phyloP scores from a whole-genome alignment of 2,888 invertebrate genomes.

The Dasysyrphus albostriatus region DNA sequence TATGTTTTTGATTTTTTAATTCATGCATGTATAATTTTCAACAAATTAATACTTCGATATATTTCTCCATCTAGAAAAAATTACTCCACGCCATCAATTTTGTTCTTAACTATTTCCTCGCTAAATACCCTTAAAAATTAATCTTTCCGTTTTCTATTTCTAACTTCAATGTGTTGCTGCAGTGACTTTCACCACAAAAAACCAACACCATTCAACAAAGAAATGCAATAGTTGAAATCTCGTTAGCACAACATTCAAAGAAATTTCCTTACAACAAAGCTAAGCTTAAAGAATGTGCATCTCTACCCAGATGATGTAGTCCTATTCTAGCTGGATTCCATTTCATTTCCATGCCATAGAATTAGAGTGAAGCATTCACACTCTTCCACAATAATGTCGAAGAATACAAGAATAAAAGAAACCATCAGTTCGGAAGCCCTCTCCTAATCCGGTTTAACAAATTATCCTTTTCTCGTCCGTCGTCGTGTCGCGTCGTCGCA shows the following conservation, averaged over 20 bases:
- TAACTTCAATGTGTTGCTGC: conserved; percentile 20
- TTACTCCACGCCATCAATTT: conserved; percentile 29
- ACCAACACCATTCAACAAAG: not conserved
- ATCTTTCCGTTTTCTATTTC: not conserved
- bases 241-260: conserved; percentile 68
- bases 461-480: conserved; percentile 60
- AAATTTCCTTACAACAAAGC: conserved; percentile 28
- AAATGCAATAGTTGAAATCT: conserved; percentile 58
- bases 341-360: conserved; percentile 13
- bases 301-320: not conserved
- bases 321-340: not conserved
- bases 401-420: conserved; percentile 45
- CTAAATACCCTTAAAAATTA: conserved; percentile 24
- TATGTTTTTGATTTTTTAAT: too few relatives aligned
- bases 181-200: conserved; percentile 18
- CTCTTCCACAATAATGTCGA: conserved; percentile 23
- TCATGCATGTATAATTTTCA: too few relatives aligned
- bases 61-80: not conserved
- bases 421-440: conserved; percentile 57
- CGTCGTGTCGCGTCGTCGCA: not conserved
- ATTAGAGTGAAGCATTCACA: conserved; percentile 32
- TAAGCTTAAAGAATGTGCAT: conserved; percentile 53
- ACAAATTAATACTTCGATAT: too few relatives aligned
- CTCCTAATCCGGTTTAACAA: conserved; percentile 73
- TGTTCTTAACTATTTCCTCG: conserved; percentile 42